Percentiles rank a stretch among this genome's conserved stretches.
These are phyloP conservation scores for Miniopterus natalensis DNA, from an alignment of 2,113 vertebrate species.

Conservation along the genomic window DNA sequence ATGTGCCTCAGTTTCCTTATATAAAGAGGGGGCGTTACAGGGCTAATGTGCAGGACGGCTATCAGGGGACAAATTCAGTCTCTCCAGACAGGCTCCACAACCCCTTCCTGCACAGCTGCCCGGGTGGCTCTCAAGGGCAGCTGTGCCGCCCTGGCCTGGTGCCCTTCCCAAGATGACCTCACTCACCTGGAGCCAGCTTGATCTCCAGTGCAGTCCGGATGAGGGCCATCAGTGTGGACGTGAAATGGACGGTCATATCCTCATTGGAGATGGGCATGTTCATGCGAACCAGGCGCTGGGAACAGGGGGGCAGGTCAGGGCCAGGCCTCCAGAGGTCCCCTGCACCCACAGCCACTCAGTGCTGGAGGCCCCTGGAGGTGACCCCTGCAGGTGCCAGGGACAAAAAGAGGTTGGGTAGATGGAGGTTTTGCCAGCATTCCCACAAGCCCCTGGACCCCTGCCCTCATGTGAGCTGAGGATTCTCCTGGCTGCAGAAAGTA, in stretches of 20 bases:
- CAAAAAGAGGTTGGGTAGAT: neutral
- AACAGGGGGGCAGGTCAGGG: conserved; percentile 53
- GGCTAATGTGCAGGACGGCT: accelerated
- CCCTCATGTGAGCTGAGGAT: neutral
- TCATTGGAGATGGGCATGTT: conserved; percentile 96
- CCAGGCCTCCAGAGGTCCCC: accelerated
- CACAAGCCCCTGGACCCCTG: neutral
- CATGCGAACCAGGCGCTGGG: conserved; percentile 96
- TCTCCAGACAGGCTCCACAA: too few relatives aligned
- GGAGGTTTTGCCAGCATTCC: conserved; percentile 81
- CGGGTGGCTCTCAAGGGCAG: neutral
- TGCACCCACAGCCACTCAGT: neutral
- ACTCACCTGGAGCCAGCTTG: conserved; percentile 95
- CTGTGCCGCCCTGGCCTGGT: neutral
- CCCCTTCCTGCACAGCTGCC: accelerated
- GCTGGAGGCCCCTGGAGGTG: neutral
- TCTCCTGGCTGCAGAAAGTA: neutral
- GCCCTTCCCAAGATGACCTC: neutral
- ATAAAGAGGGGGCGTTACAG: accelerated
- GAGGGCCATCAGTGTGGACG: conserved; percentile 96
- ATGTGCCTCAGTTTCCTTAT: neutral
- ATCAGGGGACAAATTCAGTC: too few relatives aligned
- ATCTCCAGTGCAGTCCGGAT: conserved; percentile 97
- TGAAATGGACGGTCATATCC: conserved; percentile 96
- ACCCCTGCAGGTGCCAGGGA: neutral